Evolutionary conservation across 2,113 vertebrate genomes (phyloP).

Genomic region (Toxotes chatareus): DNA sequence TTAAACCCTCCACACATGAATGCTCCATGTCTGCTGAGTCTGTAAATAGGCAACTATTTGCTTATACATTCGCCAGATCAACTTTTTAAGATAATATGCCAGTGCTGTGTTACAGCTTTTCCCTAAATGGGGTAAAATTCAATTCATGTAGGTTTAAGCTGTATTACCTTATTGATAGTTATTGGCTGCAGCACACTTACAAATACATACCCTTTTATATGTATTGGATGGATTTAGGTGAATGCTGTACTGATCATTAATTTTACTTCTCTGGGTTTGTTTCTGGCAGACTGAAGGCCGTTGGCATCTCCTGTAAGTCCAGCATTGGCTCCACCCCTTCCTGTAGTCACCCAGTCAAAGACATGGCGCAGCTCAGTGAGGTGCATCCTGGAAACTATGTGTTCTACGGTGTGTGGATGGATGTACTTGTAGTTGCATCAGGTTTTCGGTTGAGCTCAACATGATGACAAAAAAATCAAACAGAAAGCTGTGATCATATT

Average conservation of each 20-base stretch:
- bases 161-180: not conserved
- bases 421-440: conserved; percentile 53
- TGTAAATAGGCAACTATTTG: not conserved
- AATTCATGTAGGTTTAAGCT: not conserved
- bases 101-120: not conserved
- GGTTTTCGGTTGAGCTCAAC: not conserved
- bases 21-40: too few species aligned
- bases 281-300: conserved; percentile 80
- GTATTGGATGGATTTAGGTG: not conserved
- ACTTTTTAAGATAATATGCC: not conserved
- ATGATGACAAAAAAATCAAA: not conserved
- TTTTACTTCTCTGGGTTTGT: not conserved
- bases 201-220: not conserved
- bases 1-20: too few species aligned
- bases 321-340: conserved; percentile 91
- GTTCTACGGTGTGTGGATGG: conserved; percentile 86
- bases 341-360: conserved; percentile 87
- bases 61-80: not conserved
- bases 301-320: conserved; percentile 83
- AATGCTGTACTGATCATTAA: not conserved
- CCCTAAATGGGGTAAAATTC: not conserved
- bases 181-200: not conserved
- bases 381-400: conserved; percentile 90
- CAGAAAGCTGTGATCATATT: not conserved
- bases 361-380: conserved; percentile 87